phyloP scores from a whole-genome alignment of 1,140 invertebrate species.

The Cotesia glomerata region DNA sequence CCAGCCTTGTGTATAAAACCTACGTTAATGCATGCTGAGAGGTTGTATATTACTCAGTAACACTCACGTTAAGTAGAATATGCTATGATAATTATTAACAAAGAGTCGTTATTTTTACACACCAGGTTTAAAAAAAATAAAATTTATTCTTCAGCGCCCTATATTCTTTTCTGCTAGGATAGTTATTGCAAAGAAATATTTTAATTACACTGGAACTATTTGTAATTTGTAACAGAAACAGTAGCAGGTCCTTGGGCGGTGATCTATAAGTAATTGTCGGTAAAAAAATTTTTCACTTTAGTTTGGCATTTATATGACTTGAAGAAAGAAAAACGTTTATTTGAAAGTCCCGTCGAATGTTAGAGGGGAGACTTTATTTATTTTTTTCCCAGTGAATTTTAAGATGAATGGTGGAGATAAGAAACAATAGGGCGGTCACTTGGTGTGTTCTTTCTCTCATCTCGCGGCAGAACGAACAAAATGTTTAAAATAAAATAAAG shows the following conservation, averaged over 20 bases:
- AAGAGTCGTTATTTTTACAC: not conserved
- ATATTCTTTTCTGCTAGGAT: too few relatives aligned
- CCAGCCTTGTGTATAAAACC: not conserved
- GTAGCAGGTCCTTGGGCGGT: not conserved
- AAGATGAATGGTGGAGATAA: constrained; percentile 51
- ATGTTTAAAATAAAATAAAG: not conserved
- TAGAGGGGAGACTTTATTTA: constrained; percentile 1
- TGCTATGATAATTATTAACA: not conserved
- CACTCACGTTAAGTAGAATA: not conserved
- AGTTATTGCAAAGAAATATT: too few relatives aligned
- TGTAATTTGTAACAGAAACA: not conserved
- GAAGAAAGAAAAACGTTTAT: constrained; percentile 9
- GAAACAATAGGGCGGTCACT: constrained; percentile 39
- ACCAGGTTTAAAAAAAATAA: not conserved
- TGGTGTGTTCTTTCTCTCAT: not conserved
- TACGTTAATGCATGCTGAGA: constrained; percentile 7
- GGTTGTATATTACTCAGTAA: not conserved
- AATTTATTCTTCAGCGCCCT: not conserved
- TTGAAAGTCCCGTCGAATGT: not conserved
- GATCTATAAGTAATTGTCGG: not conserved
- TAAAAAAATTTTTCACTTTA: constrained; percentile 14
- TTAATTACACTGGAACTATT: too few relatives aligned
- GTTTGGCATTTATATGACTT: constrained; percentile 23
- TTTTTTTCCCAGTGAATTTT: constrained; percentile 8
- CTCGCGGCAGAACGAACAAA: not conserved